Evolutionary conservation across 2,888 invertebrate species (phyloP).

Genomic region (Athalia rosae): DNA sequence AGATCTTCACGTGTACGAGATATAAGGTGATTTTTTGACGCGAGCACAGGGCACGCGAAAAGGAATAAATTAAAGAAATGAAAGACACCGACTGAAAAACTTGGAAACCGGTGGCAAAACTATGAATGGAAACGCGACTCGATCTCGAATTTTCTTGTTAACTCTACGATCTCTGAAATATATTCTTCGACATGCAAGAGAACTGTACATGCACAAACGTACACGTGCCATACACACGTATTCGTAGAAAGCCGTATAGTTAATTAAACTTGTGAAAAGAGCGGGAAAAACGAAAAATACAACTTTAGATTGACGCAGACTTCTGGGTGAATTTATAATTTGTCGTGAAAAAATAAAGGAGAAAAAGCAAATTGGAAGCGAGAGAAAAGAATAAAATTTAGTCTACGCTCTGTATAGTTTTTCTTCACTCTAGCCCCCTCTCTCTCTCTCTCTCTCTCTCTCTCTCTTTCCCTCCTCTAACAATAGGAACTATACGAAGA

Average conservation of each 20-base stretch:
- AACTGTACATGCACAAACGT: neutral
- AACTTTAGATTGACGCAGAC: constrained; percentile 28
- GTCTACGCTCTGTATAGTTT: constrained; percentile 16
- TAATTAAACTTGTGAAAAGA: constrained; percentile 37
- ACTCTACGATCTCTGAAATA: constrained; percentile 10
- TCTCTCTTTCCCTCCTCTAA: neutral
- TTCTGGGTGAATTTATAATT: constrained; percentile 36
- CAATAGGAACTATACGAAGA: constrained; percentile 17
- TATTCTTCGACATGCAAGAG: constrained; percentile 16
- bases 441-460: too few species aligned
- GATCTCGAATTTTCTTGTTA: constrained; percentile 7
- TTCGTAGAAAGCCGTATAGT: neutral
- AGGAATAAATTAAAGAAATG: too few species aligned
- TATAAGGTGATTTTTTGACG: neutral
- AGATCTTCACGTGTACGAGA: constrained; percentile 11
- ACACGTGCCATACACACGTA: neutral
- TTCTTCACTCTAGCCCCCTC: neutral
- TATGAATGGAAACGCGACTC: too few species aligned
- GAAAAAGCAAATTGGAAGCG: too few species aligned
- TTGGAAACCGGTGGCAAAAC: neutral
- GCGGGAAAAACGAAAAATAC: neutral
- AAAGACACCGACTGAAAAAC: too few species aligned
- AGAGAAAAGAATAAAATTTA: too few species aligned
- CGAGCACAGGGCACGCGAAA: too few species aligned
- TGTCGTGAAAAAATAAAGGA: constrained; percentile 26